Evolutionary conservation across 1,140 invertebrate genomes (phyloP).

Genomic region (Drosophila nebulosa): DNA sequence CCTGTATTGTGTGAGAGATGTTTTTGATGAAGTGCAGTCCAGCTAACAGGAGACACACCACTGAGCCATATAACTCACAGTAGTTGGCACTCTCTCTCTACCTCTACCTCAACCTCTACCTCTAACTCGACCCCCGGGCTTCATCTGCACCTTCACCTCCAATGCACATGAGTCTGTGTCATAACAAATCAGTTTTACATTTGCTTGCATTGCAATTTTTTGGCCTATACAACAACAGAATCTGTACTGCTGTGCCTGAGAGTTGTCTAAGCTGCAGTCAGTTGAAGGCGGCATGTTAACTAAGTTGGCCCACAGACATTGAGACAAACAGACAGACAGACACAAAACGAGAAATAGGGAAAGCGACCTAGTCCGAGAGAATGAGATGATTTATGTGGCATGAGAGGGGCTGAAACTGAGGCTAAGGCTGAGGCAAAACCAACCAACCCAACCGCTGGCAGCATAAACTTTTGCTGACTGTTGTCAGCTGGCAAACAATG

Average conservation of each 20-base stretch:
- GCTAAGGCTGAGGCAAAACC: constrained; percentile 23
- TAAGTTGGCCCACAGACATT: constrained; percentile 41
- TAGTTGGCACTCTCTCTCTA: constrained; percentile 14
- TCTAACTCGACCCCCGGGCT: too few relatives aligned
- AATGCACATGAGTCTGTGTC: constrained; percentile 43
- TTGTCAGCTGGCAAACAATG: constrained; percentile 77
- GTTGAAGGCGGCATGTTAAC: constrained; percentile 51
- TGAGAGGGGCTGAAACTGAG: constrained; percentile 42
- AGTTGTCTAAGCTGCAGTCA: constrained; percentile 49
- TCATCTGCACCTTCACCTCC: not conserved
- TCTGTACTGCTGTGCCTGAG: constrained; percentile 18
- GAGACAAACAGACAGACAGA: not conserved
- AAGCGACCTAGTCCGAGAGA: not conserved
- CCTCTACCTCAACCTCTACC: not conserved
- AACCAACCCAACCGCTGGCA: constrained; percentile 36
- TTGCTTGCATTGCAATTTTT: constrained; percentile 70
- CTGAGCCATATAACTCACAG: not conserved
- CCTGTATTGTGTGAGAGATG: not conserved
- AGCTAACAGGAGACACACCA: not conserved
- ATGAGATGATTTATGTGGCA: constrained; percentile 61
- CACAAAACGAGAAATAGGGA: not conserved
- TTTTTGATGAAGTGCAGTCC: constrained; percentile 33
- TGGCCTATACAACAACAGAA: constrained; percentile 25
- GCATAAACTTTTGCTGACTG: constrained; percentile 76
- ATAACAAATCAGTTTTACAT: constrained; percentile 77